phyloP scores from a whole-genome alignment of 2,888 invertebrate species.

The Matsumyia berberina region DNA sequence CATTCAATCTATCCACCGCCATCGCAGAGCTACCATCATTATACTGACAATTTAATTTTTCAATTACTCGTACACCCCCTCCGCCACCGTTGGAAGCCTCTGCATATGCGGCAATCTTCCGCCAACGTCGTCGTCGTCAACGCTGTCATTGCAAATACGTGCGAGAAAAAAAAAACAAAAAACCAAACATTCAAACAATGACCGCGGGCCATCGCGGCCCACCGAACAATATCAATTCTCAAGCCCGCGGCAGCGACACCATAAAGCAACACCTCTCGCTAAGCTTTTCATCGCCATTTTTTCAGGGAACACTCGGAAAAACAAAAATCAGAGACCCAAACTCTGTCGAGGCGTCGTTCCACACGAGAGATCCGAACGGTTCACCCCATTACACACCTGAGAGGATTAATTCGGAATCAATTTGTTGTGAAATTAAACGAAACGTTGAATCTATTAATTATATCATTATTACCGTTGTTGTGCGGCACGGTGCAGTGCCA shows the following conservation, averaged over 20 bases:
- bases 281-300: slow-evolving; percentile 59
- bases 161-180: background rate
- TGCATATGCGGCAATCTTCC: background rate
- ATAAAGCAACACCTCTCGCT: slow-evolving; percentile 66
- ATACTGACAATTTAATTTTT: slow-evolving; percentile 35
- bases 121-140: too few species aligned
- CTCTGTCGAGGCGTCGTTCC: slow-evolving; percentile 51
- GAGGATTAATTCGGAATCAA: slow-evolving; percentile 83
- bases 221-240: slow-evolving; percentile 32
- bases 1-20: background rate
- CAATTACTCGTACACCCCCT: slow-evolving; percentile 4
- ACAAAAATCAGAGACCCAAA: slow-evolving; percentile 9
- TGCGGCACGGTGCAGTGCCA: slow-evolving; percentile 19
- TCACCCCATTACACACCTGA: slow-evolving; percentile 81
- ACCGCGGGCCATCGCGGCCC: slow-evolving; percentile 51
- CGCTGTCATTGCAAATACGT: slow-evolving; percentile 16
- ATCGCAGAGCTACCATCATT: slow-evolving; percentile 1
- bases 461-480: slow-evolving; percentile 77
- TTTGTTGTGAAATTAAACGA: slow-evolving; percentile 82
- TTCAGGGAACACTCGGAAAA: slow-evolving; percentile 13
- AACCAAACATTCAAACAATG: slow-evolving; percentile 49
- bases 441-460: slow-evolving; percentile 83
- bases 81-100: background rate
- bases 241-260: slow-evolving; percentile 36
- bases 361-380: slow-evolving; percentile 64